phyloP scores from a whole-genome alignment of 2,888 invertebrate genomes.

The Eristalinus sepulchralis region DNA sequence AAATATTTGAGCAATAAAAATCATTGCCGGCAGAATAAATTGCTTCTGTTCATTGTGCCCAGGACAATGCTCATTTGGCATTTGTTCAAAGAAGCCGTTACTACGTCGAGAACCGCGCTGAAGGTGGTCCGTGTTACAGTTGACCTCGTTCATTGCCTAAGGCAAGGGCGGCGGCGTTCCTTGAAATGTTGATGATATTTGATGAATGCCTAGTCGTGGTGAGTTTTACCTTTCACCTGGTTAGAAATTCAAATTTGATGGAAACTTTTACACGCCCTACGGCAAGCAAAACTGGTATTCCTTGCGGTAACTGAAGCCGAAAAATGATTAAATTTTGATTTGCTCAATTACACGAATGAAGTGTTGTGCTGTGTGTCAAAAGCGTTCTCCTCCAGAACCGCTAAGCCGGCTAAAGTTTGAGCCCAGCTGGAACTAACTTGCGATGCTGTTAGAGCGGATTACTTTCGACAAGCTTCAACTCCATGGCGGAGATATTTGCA shows the following conservation, averaged over 20 bases:
- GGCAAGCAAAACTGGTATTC: neutral
- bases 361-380: neutral
- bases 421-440: no score
- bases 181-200: slow-evolving; percentile 52
- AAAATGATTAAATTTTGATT: slow-evolving; percentile 26
- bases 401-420: no score
- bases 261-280: neutral
- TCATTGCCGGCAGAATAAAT: slow-evolving; percentile 56
- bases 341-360: slow-evolving; percentile 16
- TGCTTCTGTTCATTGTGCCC: slow-evolving; percentile 30
- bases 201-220: slow-evolving; percentile 54
- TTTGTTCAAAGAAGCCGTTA: neutral
- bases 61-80: slow-evolving; percentile 23
- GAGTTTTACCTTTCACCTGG: slow-evolving; percentile 45
- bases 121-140: neutral
- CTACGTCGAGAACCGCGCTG: neutral
- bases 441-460: neutral
- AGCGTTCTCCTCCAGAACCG: no score
- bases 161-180: neutral
- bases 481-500: neutral
- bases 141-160: neutral
- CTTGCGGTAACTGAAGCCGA: slow-evolving; percentile 2
- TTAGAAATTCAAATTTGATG: slow-evolving; percentile 26
- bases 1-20: slow-evolving; percentile 65
- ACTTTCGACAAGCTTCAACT: neutral